These are phyloP conservation scores for Tachina grossa DNA, from an alignment of 2,888 invertebrate species.

Conservation along the genomic window DNA sequence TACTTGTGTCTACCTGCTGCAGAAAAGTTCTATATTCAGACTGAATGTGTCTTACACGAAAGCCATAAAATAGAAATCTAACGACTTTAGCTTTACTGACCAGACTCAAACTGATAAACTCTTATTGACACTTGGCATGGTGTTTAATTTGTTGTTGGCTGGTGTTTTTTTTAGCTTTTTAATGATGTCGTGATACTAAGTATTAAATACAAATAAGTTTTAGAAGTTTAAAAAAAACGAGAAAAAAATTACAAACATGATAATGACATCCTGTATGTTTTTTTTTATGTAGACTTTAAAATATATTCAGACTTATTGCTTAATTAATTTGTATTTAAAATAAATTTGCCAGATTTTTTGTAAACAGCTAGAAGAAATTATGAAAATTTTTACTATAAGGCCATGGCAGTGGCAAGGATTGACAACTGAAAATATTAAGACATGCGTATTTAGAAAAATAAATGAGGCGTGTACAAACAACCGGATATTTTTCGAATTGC, in stretches of 20 bases:
- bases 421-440: too few relatives aligned
- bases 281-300: neutral
- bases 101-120: constrained; percentile 48
- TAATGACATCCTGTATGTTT: neutral
- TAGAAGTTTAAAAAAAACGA: neutral
- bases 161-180: constrained; percentile 1
- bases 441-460: too few relatives aligned
- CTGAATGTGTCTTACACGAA: neutral
- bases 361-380: neutral
- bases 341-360: neutral
- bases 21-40: constrained; percentile 13
- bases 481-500: too few relatives aligned
- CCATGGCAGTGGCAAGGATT: too few relatives aligned
- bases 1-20: neutral
- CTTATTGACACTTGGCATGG: constrained; percentile 54
- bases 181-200: constrained; percentile 32
- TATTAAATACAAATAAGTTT: constrained; percentile 6
- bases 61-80: constrained; percentile 3
- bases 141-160: constrained; percentile 5
- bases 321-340: neutral
- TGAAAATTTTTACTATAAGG: neutral
- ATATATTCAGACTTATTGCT: neutral
- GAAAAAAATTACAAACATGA: neutral
- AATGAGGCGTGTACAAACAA: too few relatives aligned
- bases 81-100: constrained; percentile 55